Evolutionary conservation across 2,888 invertebrate genomes (phyloP).

Genomic region (Hirtodrosophila duncani): DNA sequence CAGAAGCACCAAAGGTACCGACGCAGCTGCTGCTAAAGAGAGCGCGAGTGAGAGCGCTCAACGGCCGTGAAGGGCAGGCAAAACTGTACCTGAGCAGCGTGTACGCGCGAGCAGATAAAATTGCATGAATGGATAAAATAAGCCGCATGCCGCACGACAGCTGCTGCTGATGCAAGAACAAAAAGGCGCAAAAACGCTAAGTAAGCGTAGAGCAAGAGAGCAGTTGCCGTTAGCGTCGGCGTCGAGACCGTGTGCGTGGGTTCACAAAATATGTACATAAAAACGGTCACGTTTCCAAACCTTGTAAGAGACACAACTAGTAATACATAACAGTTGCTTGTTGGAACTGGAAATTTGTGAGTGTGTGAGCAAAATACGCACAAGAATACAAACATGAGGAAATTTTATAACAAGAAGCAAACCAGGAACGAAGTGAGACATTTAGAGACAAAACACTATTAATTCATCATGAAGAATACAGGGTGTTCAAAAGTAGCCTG

Average conservation of each 20-base stretch:
- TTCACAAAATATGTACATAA: conserved; percentile 48
- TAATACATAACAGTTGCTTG: conserved; percentile 55
- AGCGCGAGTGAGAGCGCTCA: conserved; percentile 23
- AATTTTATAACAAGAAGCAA: no score
- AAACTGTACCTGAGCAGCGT: conserved; percentile 68
- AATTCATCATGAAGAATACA: no score
- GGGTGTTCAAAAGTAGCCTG: no score
- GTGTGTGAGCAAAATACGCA: no score
- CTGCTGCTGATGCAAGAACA: conserved; percentile 46
- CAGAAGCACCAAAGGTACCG: conserved; percentile 38
- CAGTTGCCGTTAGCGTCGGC: no score
- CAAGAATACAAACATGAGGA: no score
- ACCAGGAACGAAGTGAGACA: no score
- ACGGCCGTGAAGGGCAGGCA: conserved; percentile 40
- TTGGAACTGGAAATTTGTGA: conserved; percentile 47
- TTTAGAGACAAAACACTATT: no score
- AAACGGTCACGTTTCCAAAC: conserved; percentile 62
- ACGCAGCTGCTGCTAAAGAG: conserved; percentile 25
- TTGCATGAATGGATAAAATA: conserved; percentile 68
- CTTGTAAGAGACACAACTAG: conserved; percentile 45
- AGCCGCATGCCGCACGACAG: conserved; percentile 37
- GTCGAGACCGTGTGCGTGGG: no score
- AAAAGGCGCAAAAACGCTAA: conserved; percentile 33
- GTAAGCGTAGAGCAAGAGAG: no score
- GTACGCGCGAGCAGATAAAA: conserved; percentile 45